Base-by-base conservation (phyloP, 2,113 vertebrate genomes). In the Malurus melanocephalus region DNA sequence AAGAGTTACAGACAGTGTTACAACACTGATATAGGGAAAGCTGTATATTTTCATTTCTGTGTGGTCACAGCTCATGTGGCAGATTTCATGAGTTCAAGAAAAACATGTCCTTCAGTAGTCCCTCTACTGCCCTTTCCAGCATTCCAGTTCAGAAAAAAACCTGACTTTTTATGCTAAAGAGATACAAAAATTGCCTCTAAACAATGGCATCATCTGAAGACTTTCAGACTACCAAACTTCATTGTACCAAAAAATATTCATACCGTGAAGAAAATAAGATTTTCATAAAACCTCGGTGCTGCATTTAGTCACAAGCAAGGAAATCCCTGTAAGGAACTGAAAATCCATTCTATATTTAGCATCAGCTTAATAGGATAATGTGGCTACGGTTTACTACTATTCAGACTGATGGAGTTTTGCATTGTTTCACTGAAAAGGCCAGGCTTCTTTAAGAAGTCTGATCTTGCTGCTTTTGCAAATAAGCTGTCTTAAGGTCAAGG, bases 331-430 rank as follows among this genome's bases (percentile, higher is more conserved):
- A 93, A 87, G 59, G 73, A 93, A 81, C 12, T 62, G 87, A 69
- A 94, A 90, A 94, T 82, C 80, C 64, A 42, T 74, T 76, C 91
- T 91, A 93, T 92, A 91, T 93, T 94, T 95, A 95, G 93, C 61
- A 84, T 38, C 80, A 85, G 13, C n/a, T 27, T 93, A 94, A 93
- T 20, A 64, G 78, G 94, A 90, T 96, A 88, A 93, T 0, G 20
- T 60, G 60, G 80, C n/a, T 88, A 82, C 0, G 28, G 59, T 87
- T 91, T 85, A 48, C n/a, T 82, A 7, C 62, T 88, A 51, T 77
- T 69, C 38, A 75, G 40, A 73, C 8, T 69, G 69, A 73, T 59
- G 24, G 69, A 85, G 40, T 75, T 81, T 79, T 73, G 48, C 35
- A 87, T 66, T 79, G 62, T 79, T 91, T 87, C 59, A 48, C 26